A percentile compares a stretch with the other conserved stretches of the same genome.
Evolutionary conservation across 2,888 invertebrate species (phyloP).

Genomic region (Scrobipalpa atriplicella): DNA sequence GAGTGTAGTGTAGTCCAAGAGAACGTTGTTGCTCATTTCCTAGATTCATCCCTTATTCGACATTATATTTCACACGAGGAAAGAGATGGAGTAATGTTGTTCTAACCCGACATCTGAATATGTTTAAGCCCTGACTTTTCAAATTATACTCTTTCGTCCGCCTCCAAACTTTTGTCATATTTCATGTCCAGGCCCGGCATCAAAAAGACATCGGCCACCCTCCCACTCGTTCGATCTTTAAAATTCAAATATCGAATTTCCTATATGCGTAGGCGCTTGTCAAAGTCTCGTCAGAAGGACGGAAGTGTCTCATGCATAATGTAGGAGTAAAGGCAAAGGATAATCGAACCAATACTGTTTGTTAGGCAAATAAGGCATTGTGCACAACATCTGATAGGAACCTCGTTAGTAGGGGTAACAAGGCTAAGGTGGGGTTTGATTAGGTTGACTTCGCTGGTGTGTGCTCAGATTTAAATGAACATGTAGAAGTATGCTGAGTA

Average conservation of each 20-base stretch:
- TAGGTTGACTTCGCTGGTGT: constrained; percentile 12
- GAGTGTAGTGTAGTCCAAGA: too few species aligned
- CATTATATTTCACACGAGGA: too few species aligned
- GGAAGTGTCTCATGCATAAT: constrained; percentile 76
- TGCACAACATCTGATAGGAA: constrained; percentile 61
- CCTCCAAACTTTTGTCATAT: not conserved
- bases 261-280: constrained; percentile 43
- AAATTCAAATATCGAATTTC: constrained; percentile 22
- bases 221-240: constrained; percentile 11
- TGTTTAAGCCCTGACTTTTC: too few species aligned
- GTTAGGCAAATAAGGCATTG: constrained; percentile 80
- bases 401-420: constrained; percentile 33
- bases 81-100: too few species aligned
- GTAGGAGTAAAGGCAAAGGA: constrained; percentile 52
- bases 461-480: not conserved
- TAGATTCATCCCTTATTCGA: too few species aligned
- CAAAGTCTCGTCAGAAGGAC: constrained; percentile 45
- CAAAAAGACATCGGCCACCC: constrained; percentile 9
- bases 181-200: not conserved
- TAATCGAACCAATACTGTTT: constrained; percentile 74
- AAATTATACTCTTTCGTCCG: too few species aligned
- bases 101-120: too few species aligned
- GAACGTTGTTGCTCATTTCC: too few species aligned
- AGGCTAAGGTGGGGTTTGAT: constrained; percentile 19
- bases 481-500: not conserved